Percentiles rank a stretch among this genome's conserved stretches.
Conservation (phyloP, 2,888 invertebrate species). For the Nomada ferruginata region DNA sequence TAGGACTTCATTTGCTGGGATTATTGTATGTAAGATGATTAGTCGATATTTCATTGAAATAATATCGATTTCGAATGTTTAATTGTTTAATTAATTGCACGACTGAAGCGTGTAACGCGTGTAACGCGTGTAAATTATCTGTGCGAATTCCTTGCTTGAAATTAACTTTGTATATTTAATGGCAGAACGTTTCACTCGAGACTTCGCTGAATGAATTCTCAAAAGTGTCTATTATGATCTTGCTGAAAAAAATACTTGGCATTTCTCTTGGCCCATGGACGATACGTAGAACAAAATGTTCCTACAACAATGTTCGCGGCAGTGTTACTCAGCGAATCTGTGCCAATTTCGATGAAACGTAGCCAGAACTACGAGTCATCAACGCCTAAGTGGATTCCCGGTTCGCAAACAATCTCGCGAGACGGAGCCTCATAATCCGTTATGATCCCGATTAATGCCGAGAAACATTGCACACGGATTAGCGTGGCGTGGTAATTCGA, state of each 20-base stretch:
- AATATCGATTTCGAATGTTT: background rate
- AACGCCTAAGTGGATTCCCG: conserved; percentile 31
- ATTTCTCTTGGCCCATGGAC: too few relatives aligned
- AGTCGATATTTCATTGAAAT: background rate
- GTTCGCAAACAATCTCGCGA: conserved; percentile 45
- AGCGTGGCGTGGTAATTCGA: conserved; percentile 41
- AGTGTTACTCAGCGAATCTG: background rate
- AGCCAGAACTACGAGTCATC: conserved; percentile 3
- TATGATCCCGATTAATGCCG: conserved; percentile 63
- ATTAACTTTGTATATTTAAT: too few relatives aligned
- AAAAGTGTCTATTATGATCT: too few relatives aligned
- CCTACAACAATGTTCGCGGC: too few relatives aligned
- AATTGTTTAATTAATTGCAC: background rate
- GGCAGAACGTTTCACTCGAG: too few relatives aligned
- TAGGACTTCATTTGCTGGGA: background rate
- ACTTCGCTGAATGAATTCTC: too few relatives aligned
- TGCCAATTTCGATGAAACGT: background rate
- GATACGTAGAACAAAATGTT: too few relatives aligned
- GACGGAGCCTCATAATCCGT: conserved; percentile 56
- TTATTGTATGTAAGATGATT: conserved; percentile 3
- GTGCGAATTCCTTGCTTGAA: too few relatives aligned
- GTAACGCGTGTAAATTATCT: too few relatives aligned
- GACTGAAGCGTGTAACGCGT: too few relatives aligned
- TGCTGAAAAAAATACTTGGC: too few relatives aligned
- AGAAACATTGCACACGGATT: conserved; percentile 61